Evolutionary conservation across 2,797 vertebrate genomes (phyloP).

Genomic region (Clarias pachynema): DNA sequence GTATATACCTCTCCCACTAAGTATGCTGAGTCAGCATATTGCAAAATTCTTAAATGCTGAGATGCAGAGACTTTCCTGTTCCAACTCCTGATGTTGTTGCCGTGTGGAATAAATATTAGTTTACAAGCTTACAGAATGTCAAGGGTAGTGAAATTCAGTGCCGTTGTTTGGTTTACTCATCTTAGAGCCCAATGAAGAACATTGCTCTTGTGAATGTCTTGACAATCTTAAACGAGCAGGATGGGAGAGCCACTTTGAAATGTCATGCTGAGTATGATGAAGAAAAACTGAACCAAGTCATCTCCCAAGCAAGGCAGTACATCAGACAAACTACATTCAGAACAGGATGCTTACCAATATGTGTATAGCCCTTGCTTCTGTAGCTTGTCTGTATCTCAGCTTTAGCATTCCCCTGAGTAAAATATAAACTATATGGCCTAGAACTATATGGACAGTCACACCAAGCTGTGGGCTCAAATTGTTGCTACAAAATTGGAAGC

Average conservation of each 20-base stretch:
- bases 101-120: neutral
- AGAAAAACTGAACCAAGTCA: neutral
- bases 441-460: neutral
- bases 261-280: neutral
- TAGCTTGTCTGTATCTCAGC: neutral
- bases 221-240: neutral
- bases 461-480: neutral
- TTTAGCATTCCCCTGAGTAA: neutral
- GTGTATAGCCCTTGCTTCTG: neutral
- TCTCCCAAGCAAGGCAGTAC: neutral
- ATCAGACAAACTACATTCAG: neutral
- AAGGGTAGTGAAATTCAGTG: neutral
- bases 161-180: neutral
- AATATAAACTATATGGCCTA: neutral
- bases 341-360: neutral
- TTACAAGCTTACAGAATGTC: neutral
- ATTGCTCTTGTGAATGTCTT: neutral
- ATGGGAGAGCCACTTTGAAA: neutral
- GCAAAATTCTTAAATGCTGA: neutral
- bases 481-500: neutral
- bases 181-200: neutral
- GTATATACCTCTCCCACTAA: neutral
- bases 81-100: neutral
- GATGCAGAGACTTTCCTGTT: neutral
- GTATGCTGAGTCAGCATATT: neutral